Conservation (phyloP, 2,797 vertebrate species). For the Pelochelys cantorii region DNA sequence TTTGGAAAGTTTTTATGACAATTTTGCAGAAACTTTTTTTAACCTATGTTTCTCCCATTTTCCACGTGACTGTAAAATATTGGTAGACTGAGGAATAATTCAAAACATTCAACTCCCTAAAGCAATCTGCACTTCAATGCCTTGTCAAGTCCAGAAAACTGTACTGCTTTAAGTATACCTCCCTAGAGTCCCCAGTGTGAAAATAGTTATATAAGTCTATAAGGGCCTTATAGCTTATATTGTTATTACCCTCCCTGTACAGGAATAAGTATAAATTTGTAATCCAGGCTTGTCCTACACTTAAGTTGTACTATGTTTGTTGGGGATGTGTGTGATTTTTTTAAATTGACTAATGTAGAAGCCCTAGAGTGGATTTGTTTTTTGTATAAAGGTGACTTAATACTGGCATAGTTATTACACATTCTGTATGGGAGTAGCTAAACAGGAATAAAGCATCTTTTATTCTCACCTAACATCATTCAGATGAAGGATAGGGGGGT, state of each 20-base stretch:
- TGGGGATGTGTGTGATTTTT: too few species aligned
- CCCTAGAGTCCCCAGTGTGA: neutral
- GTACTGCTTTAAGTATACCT: neutral
- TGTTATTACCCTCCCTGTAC: neutral
- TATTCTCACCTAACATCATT: neutral
- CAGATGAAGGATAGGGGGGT: neutral
- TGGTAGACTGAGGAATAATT: neutral
- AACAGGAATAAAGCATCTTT: neutral
- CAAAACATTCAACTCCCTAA: neutral
- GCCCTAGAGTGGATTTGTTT: neutral
- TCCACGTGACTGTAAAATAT: neutral
- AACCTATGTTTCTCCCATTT: neutral
- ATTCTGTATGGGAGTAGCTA: neutral
- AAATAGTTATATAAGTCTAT: neutral
- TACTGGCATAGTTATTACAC: neutral
- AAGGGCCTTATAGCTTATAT: neutral
- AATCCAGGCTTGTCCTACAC: neutral
- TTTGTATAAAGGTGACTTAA: neutral
- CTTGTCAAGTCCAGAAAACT: neutral
- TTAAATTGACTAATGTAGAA: neutral
- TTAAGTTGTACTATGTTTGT: neutral
- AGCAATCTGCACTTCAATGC: fast-evolving
- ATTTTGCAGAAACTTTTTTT: fast-evolving
- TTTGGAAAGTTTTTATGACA: neutral
- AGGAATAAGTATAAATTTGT: neutral